Conservation (phyloP, 2,113 vertebrate species). For the Dasyurus viverrinus region DNA sequence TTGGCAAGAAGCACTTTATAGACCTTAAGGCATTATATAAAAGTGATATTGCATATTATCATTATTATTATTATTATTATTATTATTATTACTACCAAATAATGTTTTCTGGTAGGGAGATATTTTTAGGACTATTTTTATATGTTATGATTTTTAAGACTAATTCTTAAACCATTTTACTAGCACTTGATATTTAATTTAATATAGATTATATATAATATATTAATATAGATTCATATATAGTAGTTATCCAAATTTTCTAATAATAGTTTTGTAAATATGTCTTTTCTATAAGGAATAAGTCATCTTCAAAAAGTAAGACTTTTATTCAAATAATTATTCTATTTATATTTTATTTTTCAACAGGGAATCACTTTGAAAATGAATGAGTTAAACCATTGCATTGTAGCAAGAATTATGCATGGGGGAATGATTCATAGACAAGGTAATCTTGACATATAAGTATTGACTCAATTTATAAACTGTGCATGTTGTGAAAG, state of each 20-base stretch:
- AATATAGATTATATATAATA: no score
- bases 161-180: background rate
- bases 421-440: slow-evolving; percentile 99
- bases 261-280: background rate
- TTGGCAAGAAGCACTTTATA: background rate
- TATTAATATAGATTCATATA: background rate
- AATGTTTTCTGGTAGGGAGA: background rate
- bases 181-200: background rate
- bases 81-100: background rate
- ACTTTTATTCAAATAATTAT: slow-evolving; percentile 34
- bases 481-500: background rate
- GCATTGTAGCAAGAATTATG: slow-evolving; percentile 99
- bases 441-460: slow-evolving; percentile 89
- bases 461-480: slow-evolving; percentile 39
- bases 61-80: background rate
- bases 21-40: background rate
- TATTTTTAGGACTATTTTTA: background rate
- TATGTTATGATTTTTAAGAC: background rate
- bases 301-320: background rate
- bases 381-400: slow-evolving; percentile 98
- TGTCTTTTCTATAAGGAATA: background rate
- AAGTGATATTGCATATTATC: no score
- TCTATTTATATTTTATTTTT: slow-evolving; percentile 61
- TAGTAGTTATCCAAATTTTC: background rate
- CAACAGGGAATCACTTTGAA: slow-evolving; percentile 97